Base-by-base conservation (phyloP, 2,113 vertebrate genomes). In the Fregata magnificens region DNA sequence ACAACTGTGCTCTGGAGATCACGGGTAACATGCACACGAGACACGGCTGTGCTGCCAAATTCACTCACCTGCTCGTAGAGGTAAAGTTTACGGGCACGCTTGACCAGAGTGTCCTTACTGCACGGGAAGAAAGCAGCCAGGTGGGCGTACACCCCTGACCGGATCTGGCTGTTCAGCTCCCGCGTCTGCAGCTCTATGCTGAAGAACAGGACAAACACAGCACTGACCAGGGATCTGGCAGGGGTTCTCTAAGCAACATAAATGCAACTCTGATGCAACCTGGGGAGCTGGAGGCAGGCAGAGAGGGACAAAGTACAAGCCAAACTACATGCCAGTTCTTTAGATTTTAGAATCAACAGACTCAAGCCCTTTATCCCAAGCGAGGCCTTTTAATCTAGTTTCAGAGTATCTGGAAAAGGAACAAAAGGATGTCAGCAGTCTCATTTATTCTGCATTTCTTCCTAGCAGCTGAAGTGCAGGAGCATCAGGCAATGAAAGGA, bases 81-180 rank as follows among this genome's bases (percentile, higher is more conserved):
- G 77, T 98, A 97, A 19, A 99, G 98, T 76, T 98, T 99, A 73
- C 98, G 99, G 56, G 99, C 99, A 17, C 99, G 98, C 93, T 99
- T 99, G 52, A 99, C 91, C 88, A 99, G 98, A 0, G 99, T 98
- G 34, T 99, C 99, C 97, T 99, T 99, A 96, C 99, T 99, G 98
- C 99, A 99, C n/a, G 99, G 99, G 93, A 99, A 98, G 98, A 99
- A 99, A 13, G 99, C 98, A 6, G 99, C 98, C 86, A 99, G 98
- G 92, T 99, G 98, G 10, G 98, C 98, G 44, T 99, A 99, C 20
- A 99, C 98, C 59, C 98, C 99, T 13, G 99, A 99, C n/a, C 99
- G 99, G 26, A 98, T 42, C 85, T 98, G 98, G 86, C 98, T 98
- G 34, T 97, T 98, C 65, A 99, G 98, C 83, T 99, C 99, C 72